These are phyloP conservation scores for Leptodactylus fallax DNA, from an alignment of 2,797 vertebrate genomes.

Conservation along the genomic window DNA sequence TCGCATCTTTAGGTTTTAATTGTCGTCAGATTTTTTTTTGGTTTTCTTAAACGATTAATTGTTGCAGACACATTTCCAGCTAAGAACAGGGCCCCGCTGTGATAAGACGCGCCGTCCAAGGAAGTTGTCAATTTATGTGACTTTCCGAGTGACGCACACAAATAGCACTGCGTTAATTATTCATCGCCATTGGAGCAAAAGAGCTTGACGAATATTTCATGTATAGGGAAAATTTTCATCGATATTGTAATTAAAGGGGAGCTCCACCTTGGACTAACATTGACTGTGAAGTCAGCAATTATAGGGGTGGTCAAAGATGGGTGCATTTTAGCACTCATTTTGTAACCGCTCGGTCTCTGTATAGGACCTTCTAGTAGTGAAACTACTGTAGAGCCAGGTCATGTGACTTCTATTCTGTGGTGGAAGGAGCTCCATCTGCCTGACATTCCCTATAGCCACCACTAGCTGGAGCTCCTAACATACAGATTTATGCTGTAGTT, in stretches of 20 bases:
- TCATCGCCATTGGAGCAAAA: neutral
- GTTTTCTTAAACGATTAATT: neutral
- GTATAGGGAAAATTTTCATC: too few species aligned
- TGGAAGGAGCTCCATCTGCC: too few species aligned
- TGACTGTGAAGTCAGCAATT: neutral
- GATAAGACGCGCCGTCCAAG: neutral
- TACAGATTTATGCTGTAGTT: too few species aligned
- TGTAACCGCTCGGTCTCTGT: too few species aligned
- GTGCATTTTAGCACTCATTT: neutral
- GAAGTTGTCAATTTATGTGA: neutral
- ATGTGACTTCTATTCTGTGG: too few species aligned
- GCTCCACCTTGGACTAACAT: neutral
- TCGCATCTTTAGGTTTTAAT: neutral
- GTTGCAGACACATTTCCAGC: neutral
- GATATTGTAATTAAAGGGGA: neutral
- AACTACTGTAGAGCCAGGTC: too few species aligned
- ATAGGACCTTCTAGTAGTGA: too few species aligned
- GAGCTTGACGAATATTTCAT: neutral
- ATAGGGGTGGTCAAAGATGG: neutral
- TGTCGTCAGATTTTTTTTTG: neutral
- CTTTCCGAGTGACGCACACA: neutral
- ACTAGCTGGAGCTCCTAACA: too few species aligned
- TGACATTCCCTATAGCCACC: too few species aligned
- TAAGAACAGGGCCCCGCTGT: neutral
- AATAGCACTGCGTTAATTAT: neutral